Evolutionary conservation across 2,113 vertebrate genomes (phyloP), one percentile per base, ranked within the genome.

Genomic region (Spheniscus mendiculus): DNA sequence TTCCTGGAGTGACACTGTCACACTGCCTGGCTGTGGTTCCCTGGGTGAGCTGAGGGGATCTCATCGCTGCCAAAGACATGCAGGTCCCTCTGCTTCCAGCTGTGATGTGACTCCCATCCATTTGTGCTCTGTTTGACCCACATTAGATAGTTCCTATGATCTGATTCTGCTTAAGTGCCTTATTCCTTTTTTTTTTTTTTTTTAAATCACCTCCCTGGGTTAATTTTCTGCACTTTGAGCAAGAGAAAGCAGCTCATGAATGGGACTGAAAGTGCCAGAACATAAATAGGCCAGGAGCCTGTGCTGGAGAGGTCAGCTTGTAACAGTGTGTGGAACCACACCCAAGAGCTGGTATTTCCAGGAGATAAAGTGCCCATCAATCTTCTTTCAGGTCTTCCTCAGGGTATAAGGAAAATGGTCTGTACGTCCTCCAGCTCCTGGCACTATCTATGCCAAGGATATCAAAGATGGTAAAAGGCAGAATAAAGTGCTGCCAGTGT

Each of bases 171-270:
- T 70, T 21, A 61, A 34, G 25, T 26, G 67, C 20, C 8, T 56
- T 55, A 23, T 63, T 58, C 15, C 3, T 4, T 49, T 49, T 38
- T 26, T 45, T 27, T 8, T 53, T 53, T 19, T 23, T 56, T 81
- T 67, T 26, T 29, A 74, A 84, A 34, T 44, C 9, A 2, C 9
- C 5, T 1, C 19, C 0, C 1, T 0, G 0, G 10, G 12, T 77
- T n/a, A 63, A 50, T 83, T 88, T 90, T 94, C 25, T 69, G 17
- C 23, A 74, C 65, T 74, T 76, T 74, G 47, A 71, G 16, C 17
- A 78, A 45, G 50, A 52, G 34, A 81, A 73, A 73, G 32, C 22
- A 13, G 3, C 32, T 87, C 1, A 2, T 79, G 50, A 30, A 36
- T 61, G 32, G 11, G 47, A 27, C 56, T 86, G 66, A 67, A 70